Percentiles rank a stretch among this genome's conserved stretches.
Evolutionary conservation across 1,140 invertebrate species (phyloP).

Genomic region (Aphelenchoides besseyi): DNA sequence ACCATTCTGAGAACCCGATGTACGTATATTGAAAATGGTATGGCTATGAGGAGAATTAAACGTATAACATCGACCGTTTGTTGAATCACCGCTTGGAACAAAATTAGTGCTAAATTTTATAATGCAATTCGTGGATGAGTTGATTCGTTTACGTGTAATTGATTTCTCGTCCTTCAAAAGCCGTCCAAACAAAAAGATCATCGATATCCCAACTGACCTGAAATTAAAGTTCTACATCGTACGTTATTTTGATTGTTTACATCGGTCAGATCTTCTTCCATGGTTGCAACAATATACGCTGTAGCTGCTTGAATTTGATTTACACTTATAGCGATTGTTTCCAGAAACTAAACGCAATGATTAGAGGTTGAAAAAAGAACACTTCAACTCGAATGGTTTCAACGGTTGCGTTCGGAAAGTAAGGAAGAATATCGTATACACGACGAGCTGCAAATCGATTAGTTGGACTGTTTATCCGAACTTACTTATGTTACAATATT

Average conservation of each 20-base stretch:
- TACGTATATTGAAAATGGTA: background rate
- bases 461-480: background rate
- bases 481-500: conserved; percentile 17
- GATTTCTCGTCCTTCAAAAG: conserved; percentile 14
- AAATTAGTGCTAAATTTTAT: background rate
- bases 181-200: conserved; percentile 9
- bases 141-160: conserved; percentile 11
- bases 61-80: conserved; percentile 3
- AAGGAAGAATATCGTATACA: background rate
- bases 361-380: background rate
- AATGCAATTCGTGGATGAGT: background rate
- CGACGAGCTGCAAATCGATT: background rate
- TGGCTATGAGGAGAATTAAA: background rate
- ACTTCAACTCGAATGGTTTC: background rate
- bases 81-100: background rate
- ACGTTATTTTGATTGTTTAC: background rate
- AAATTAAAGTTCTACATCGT: background rate
- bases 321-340: background rate
- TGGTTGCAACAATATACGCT: background rate
- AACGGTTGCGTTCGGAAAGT: conserved; percentile 8
- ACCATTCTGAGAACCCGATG: conserved; percentile 5
- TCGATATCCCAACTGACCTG: conserved; percentile 8
- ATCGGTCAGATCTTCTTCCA: background rate
- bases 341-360: conserved; percentile 3
- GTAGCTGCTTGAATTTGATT: conserved; percentile 6